Evolutionary conservation across 2,888 invertebrate genomes (phyloP).

Genomic region (Pristionchus arcanus): DNA sequence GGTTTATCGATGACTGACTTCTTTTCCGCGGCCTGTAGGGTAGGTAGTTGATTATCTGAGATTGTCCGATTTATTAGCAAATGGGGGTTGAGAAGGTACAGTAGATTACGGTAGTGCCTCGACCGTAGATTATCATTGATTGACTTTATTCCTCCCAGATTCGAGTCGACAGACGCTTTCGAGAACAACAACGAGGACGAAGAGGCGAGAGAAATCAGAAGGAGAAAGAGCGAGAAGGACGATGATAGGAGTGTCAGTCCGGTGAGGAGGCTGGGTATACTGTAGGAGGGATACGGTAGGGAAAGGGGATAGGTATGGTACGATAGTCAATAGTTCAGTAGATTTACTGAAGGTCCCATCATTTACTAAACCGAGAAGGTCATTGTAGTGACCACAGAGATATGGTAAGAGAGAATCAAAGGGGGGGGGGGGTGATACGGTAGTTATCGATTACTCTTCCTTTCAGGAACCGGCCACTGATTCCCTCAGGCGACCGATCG

Average conservation of each 20-base stretch:
- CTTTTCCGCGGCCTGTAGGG: too few species aligned
- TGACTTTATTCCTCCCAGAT: conserved; percentile 12
- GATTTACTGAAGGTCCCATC: too few species aligned
- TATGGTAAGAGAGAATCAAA: background rate
- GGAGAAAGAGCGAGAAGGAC: conserved; percentile 25
- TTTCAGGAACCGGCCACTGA: conserved; percentile 7
- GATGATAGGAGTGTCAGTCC: conserved; percentile 55
- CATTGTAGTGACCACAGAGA: too few species aligned
- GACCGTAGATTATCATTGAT: background rate
- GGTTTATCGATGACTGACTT: background rate
- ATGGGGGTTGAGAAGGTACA: too few species aligned
- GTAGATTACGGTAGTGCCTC: background rate
- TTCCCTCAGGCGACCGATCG: conserved; percentile 41
- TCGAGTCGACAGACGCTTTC: conserved; percentile 50
- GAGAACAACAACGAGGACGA: conserved; percentile 42
- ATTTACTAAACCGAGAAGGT: too few species aligned
- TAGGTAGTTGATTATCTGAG: too few species aligned
- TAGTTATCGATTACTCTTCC: background rate
- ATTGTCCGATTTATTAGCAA: too few species aligned
- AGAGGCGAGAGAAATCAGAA: conserved; percentile 9
- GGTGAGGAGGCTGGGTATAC: background rate
- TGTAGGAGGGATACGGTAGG: background rate
- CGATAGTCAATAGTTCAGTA: background rate
- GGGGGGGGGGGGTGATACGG: background rate
- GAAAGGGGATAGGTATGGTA: background rate